phyloP scores from a whole-genome alignment of 2,113 vertebrate genomes.

The Lasiurus cinereus region DNA sequence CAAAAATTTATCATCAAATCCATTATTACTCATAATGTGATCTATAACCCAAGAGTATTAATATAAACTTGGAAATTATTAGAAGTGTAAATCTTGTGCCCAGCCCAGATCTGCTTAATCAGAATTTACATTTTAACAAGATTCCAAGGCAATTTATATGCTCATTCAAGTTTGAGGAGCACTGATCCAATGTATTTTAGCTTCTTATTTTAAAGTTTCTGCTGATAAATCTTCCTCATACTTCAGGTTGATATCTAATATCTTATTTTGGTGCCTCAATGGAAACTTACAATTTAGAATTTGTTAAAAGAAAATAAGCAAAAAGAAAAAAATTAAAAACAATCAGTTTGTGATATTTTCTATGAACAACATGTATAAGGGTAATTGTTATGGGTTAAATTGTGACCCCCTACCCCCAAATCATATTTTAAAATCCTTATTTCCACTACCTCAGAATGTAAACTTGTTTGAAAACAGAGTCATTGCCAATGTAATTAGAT shows the following conservation, averaged over 20 bases:
- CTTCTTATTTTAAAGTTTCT: slow-evolving; percentile 48
- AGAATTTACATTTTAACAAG: slow-evolving; percentile 52
- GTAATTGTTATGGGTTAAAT: neutral
- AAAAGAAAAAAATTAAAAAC: neutral
- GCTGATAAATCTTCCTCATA: neutral
- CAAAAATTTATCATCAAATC: slow-evolving; percentile 5
- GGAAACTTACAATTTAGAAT: slow-evolving; percentile 9
- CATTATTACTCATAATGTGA: slow-evolving; percentile 1
- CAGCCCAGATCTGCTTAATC: neutral
- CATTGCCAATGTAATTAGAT: neutral
- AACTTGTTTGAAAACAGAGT: slow-evolving; percentile 23
- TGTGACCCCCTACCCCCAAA: neutral
- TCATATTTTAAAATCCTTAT: neutral
- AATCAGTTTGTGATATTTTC: neutral
- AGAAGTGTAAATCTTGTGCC: slow-evolving; percentile 26
- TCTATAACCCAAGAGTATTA: neutral
- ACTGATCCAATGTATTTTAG: slow-evolving; percentile 44
- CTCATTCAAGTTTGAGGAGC: neutral
- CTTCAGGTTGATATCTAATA: slow-evolving; percentile 11
- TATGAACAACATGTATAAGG: slow-evolving; percentile 9
- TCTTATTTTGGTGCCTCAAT: slow-evolving; percentile 27
- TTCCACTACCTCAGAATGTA: neutral
- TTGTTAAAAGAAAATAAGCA: neutral
- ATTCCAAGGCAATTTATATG: neutral
- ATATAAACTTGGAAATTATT: neutral